A percentile compares a stretch with the other conserved stretches of the same genome.
Evolutionary conservation across 1,140 invertebrate genomes (phyloP).

Genomic region (Pseudomyrmex concolor): DNA sequence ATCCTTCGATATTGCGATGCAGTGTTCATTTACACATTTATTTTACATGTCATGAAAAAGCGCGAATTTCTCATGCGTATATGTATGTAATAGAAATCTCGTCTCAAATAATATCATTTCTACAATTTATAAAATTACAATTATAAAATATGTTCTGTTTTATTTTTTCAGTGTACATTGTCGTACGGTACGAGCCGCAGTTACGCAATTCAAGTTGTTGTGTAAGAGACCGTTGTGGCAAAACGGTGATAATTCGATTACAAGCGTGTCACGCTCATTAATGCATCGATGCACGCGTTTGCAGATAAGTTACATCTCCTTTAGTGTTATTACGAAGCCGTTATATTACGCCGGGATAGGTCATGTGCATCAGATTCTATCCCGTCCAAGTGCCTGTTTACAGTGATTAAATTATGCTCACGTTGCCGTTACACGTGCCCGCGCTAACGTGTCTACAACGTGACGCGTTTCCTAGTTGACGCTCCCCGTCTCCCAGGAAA

Average conservation of each 20-base stretch:
- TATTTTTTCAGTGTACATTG: neutral
- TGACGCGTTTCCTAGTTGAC: slow-evolving; percentile 50
- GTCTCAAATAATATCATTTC: neutral
- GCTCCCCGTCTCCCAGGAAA: too few species aligned
- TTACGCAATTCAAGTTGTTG: neutral
- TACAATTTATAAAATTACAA: neutral
- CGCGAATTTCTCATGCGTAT: neutral
- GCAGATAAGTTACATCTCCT: slow-evolving; percentile 51
- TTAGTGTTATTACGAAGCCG: slow-evolving; percentile 52
- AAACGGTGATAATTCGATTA: slow-evolving; percentile 16
- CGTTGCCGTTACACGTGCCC: slow-evolving; percentile 61
- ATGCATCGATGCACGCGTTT: slow-evolving; percentile 37
- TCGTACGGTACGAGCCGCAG: neutral
- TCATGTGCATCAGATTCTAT: slow-evolving; percentile 55
- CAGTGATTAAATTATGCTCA: slow-evolving; percentile 65
- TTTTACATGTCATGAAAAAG: neutral
- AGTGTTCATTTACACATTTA: neutral
- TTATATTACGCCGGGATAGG: slow-evolving; percentile 43
- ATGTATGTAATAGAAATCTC: neutral
- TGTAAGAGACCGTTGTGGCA: neutral
- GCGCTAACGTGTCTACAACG: slow-evolving; percentile 50
- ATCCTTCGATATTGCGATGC: slow-evolving; percentile 24
- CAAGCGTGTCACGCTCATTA: neutral
- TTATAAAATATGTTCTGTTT: too few species aligned
- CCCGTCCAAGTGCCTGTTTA: slow-evolving; percentile 59